These are phyloP conservation scores for Chloromyia formosa DNA, from an alignment of 2,888 invertebrate genomes.

Conservation along the genomic window DNA sequence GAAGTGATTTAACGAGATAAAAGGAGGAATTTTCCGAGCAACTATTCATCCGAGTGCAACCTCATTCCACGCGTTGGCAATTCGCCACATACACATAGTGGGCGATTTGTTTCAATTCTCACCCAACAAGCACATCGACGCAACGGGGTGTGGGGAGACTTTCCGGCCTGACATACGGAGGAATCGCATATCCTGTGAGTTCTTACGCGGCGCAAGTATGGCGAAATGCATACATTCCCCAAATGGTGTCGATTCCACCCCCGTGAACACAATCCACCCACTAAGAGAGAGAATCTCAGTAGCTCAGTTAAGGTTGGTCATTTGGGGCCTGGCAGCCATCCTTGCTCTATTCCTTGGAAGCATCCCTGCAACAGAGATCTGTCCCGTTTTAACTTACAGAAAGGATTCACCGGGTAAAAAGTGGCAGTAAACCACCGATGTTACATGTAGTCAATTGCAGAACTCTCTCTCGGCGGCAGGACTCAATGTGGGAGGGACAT, in stretches of 20 bases:
- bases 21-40: slow-evolving; percentile 46
- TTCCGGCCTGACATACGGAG: no score
- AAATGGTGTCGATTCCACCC: slow-evolving; percentile 27
- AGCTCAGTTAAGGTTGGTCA: slow-evolving; percentile 24
- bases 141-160: neutral
- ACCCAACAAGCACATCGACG: no score
- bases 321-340: slow-evolving; percentile 5
- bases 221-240: slow-evolving; percentile 8
- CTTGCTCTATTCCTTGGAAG: neutral
- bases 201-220: slow-evolving; percentile 22
- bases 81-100: neutral
- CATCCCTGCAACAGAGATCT: neutral
- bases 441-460: slow-evolving; percentile 46
- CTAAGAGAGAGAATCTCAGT: neutral
- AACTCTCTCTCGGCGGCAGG: slow-evolving; percentile 25
- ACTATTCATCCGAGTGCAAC: slow-evolving; percentile 43
- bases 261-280: neutral
- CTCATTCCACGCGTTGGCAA: slow-evolving; percentile 7
- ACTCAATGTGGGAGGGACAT: slow-evolving; percentile 36
- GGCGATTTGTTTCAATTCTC: neutral
- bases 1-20: slow-evolving; percentile 51
- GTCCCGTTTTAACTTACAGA: neutral
- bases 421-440: neutral
- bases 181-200: neutral
- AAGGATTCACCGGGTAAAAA: no score